Percentiles rank a stretch among this genome's conserved stretches.
Conservation (phyloP, 2,113 vertebrate species). For the Hyperopisus bebe region DNA sequence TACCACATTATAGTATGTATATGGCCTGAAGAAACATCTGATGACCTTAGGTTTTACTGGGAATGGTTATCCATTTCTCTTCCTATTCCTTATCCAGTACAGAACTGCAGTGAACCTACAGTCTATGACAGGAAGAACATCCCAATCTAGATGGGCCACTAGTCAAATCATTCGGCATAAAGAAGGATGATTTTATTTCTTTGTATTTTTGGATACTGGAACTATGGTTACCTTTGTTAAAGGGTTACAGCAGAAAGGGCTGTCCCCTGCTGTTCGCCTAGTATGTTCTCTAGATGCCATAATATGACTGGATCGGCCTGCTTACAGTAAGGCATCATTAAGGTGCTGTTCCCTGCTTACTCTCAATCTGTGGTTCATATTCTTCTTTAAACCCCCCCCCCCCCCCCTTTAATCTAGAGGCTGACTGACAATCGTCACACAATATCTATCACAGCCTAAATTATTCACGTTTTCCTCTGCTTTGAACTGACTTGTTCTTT, state of each 20-base stretch:
- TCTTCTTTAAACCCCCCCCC: background rate
- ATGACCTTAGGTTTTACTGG: background rate
- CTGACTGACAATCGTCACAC: background rate
- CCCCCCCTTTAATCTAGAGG: background rate
- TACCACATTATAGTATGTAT: background rate
- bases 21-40: background rate
- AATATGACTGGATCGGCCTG: background rate
- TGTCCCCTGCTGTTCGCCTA: background rate
- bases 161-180: background rate
- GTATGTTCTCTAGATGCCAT: background rate
- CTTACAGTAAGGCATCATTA: background rate
- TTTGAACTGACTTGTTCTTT: background rate
- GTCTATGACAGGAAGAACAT: background rate
- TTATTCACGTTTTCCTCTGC: background rate
- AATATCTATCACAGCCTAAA: background rate
- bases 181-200: background rate
- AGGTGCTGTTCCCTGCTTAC: background rate
- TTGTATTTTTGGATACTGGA: background rate
- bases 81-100: background rate
- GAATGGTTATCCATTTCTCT: background rate
- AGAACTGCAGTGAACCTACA: background rate
- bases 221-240: background rate
- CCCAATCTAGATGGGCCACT: background rate
- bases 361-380: background rate
- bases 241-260: background rate